phyloP scores from a whole-genome alignment of 2,797 vertebrate species.

The Microctenopoma steveboyesi region DNA sequence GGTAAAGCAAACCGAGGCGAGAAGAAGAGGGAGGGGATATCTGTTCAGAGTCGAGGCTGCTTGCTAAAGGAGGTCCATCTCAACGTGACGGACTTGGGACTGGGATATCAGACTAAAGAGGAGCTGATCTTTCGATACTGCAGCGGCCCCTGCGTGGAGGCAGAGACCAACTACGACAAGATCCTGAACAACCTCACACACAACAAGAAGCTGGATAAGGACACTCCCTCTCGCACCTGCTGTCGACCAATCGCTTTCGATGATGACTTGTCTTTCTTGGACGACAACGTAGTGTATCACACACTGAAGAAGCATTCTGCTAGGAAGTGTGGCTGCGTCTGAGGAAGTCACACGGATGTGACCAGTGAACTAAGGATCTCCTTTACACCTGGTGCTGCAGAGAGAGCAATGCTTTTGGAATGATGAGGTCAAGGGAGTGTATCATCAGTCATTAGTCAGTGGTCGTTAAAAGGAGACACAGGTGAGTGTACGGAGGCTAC shows the following conservation, averaged over 20 bases:
- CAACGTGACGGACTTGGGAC: slow-evolving; percentile 96
- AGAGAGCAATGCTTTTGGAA: slow-evolving; percentile 35
- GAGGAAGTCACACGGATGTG: slow-evolving; percentile 43
- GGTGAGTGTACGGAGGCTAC: slow-evolving; percentile 26
- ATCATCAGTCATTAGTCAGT: slow-evolving; percentile 16
- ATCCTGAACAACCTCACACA: slow-evolving; percentile 96
- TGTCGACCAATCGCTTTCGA: slow-evolving; percentile 95
- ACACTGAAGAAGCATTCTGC: slow-evolving; percentile 98
- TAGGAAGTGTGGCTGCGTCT: slow-evolving; percentile 94
- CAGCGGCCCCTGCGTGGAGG: slow-evolving; percentile 93
- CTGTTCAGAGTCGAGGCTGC: slow-evolving; percentile 89
- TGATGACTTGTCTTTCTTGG: slow-evolving; percentile 96
- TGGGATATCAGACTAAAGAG: slow-evolving; percentile 98
- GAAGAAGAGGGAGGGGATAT: slow-evolving; percentile 74
- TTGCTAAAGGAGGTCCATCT: slow-evolving; percentile 95
- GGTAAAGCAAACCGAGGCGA: slow-evolving; percentile 83
- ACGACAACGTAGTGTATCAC: slow-evolving; percentile 96
- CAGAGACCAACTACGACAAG: slow-evolving; percentile 96
- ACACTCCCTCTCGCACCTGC: slow-evolving; percentile 91
- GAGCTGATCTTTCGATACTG: slow-evolving; percentile 98
- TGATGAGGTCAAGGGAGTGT: slow-evolving; percentile 25
- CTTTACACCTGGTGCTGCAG: slow-evolving; percentile 33
- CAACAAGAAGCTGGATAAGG: slow-evolving; percentile 93
- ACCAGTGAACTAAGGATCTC: slow-evolving; percentile 35
- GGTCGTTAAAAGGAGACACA: slow-evolving; percentile 16